Base-by-base conservation (phyloP, 2,797 vertebrate genomes). In the Sebastes oblongus region DNA sequence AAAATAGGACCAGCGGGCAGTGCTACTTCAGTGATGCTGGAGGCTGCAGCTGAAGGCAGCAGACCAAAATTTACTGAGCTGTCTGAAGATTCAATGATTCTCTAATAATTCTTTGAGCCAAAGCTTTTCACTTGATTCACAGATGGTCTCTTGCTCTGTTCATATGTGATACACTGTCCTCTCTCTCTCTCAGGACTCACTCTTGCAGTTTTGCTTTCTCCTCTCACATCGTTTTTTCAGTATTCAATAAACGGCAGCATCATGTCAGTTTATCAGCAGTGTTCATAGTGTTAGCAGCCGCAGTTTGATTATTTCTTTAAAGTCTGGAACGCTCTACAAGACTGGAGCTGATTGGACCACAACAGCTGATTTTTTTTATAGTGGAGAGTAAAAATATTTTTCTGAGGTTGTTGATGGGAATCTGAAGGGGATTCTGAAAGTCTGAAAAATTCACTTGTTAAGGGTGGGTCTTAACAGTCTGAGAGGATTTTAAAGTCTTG, bases 311-410 rank as follows among this genome's bases (percentile, higher is more conserved):
- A 22, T 46, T 61, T 13, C 60, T 2, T 46, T 27, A 3, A 77
- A 36, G 6, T 42, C 62, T 25, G 39, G 70, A 73, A 84, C 29
- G 39, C 55, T 75, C 29, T 67, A 80, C 61, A 71, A 67, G 58
- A 82, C 68, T 66, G 27, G 6, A 54, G 18, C 27, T 25, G 6
- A 32, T 80, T 74, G 30, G 18, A 64, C 39, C 10, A 13, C 34
- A 55, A 9, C 1, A 2, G 27, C 3, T 36, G 4, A 32, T 34
- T 73, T 39, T 34, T 36, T 39, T 39, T 39, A 52, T 22, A 55
- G 42, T 46, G 25, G 2, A 30, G 27, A 50, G 8, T 46, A 56
- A 30, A 22, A 12, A 5, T 0, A 22, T 29, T 0, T 18, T 0
- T 18, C 59, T 52, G 4, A 62, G 10, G 64, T 34, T 74, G 16